A percentile compares a stretch with the other conserved stretches of the same genome.
These are phyloP conservation scores for Pygoscelis antarcticus DNA, from an alignment of 2,113 vertebrate genomes.

Conservation along the genomic window DNA sequence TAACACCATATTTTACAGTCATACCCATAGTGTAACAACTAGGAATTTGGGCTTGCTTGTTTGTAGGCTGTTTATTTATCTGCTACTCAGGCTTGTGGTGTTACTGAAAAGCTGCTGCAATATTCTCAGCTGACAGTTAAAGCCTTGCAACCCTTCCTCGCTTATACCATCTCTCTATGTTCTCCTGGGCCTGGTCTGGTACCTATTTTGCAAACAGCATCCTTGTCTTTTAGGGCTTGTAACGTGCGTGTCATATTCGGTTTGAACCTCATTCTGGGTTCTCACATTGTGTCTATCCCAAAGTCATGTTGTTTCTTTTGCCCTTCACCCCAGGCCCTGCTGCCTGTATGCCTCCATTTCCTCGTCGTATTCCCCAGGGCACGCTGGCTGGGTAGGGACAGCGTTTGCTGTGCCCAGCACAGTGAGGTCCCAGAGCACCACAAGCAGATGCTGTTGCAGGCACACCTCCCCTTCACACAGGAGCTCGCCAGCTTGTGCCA, in stretches of 20 bases:
- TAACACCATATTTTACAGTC: neutral
- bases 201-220: neutral
- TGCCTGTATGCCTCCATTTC: neutral
- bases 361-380: fast-evolving
- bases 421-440: neutral
- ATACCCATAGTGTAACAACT: neutral
- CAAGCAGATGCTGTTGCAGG: neutral
- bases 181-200: neutral
- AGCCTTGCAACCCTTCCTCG: neutral
- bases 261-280: neutral
- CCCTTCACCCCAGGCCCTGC: neutral
- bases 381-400: neutral
- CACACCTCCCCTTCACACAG: neutral
- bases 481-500: neutral
- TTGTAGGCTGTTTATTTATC: neutral
- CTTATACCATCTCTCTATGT: neutral
- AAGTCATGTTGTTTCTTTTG: neutral
- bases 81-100: neutral
- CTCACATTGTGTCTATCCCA: neutral
- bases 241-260: neutral
- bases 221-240: neutral
- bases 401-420: neutral
- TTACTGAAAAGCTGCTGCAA: neutral
- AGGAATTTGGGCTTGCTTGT: neutral
- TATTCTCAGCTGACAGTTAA: neutral